Percentiles rank a stretch among this genome's conserved stretches.
Conservation (phyloP, 2,888 invertebrate genomes). For the Beris chalybata region DNA sequence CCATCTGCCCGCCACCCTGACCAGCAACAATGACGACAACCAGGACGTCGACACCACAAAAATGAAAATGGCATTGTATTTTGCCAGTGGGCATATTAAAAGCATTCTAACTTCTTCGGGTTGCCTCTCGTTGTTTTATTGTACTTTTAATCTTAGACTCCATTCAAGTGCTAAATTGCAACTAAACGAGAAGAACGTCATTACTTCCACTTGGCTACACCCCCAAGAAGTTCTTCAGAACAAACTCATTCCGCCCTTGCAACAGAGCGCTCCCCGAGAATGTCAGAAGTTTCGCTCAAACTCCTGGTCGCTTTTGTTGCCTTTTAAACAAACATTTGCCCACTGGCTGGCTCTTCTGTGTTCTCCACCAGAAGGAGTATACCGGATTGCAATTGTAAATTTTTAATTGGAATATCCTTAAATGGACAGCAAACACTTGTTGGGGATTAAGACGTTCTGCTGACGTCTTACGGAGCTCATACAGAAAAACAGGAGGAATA, state of each 20-base stretch:
- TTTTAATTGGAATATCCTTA: slow-evolving; percentile 25
- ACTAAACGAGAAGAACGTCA: slow-evolving; percentile 21
- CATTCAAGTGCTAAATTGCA: slow-evolving; percentile 28
- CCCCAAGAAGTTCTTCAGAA: background rate
- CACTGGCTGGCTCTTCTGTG: slow-evolving; percentile 18
- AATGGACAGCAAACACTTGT: slow-evolving; percentile 21
- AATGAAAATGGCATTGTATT: slow-evolving; percentile 27
- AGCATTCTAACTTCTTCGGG: slow-evolving; percentile 11
- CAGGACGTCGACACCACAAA: slow-evolving; percentile 17
- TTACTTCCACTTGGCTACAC: background rate
- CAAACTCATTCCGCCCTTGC: background rate
- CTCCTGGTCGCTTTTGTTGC: slow-evolving; percentile 7
- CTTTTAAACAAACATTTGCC: slow-evolving; percentile 26
- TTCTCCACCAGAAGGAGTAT: too few relatives aligned
- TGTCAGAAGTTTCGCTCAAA: too few relatives aligned
- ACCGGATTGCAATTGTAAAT: slow-evolving; percentile 18
- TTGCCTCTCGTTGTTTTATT: slow-evolving; percentile 14
- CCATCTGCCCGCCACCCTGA: background rate
- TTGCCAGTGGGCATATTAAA: slow-evolving; percentile 26
- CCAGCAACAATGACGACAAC: background rate
- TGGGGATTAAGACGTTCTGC: slow-evolving; percentile 15
- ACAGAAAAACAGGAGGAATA: slow-evolving; percentile 4
- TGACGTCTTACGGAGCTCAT: background rate
- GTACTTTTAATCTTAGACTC: slow-evolving; percentile 29
- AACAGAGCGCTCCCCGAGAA: too few relatives aligned